Conservation (phyloP, 2,888 invertebrate species). For the Anticlea derivata region DNA sequence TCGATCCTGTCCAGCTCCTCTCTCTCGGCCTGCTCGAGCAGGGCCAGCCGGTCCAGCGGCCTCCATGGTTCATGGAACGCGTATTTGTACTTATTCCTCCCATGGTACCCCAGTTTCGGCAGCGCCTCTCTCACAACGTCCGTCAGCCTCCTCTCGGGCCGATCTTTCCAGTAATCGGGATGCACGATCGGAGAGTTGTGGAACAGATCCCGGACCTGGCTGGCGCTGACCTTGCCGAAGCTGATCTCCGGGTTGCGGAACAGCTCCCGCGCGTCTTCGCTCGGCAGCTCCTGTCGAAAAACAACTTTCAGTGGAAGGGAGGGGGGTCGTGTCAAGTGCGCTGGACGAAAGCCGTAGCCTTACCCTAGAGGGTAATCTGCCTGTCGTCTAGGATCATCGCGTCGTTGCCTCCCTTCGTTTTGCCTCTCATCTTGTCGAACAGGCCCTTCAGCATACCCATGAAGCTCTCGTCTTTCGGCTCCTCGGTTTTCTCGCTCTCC, state of each 20-base stretch:
- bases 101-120: slow-evolving; percentile 70
- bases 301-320: slow-evolving; percentile 45
- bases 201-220: slow-evolving; percentile 54
- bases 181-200: slow-evolving; percentile 62
- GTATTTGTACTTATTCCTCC: slow-evolving; percentile 65
- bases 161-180: slow-evolving; percentile 67
- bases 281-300: slow-evolving; percentile 69
- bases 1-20: slow-evolving; percentile 45
- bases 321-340: slow-evolving; percentile 57
- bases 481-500: slow-evolving; percentile 30
- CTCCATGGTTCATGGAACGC: slow-evolving; percentile 78
- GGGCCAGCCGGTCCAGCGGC: slow-evolving; percentile 62
- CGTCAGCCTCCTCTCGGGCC: slow-evolving; percentile 43
- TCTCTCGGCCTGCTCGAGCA: slow-evolving; percentile 66
- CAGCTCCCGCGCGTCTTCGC: slow-evolving; percentile 49
- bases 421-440: slow-evolving; percentile 52
- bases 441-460: slow-evolving; percentile 61
- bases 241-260: slow-evolving; percentile 43
- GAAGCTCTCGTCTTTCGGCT: slow-evolving; percentile 46
- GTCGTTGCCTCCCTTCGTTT: slow-evolving; percentile 48
- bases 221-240: slow-evolving; percentile 23
- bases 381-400: slow-evolving; percentile 44
- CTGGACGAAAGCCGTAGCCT: slow-evolving; percentile 60
- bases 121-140: slow-evolving; percentile 44
- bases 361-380: slow-evolving; percentile 27